A percentile compares a stretch with the other conserved stretches of the same genome.
Conservation (phyloP, 2,113 vertebrate genomes). For the Ancistrus triradiatus region DNA sequence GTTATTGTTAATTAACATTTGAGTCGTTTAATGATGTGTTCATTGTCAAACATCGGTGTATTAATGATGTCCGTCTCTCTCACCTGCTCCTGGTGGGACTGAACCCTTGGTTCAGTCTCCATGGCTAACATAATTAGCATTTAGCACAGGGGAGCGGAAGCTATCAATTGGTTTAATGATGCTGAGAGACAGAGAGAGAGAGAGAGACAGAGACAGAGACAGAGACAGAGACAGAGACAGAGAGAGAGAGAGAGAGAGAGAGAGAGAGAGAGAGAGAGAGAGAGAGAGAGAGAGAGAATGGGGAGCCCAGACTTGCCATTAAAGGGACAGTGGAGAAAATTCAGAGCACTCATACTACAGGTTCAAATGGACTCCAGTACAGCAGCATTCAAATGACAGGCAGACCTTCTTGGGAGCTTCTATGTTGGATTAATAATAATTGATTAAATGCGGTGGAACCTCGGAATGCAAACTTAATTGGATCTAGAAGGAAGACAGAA, state of each 20-base stretch:
- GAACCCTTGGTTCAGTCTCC: background rate
- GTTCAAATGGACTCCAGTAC: too few relatives aligned
- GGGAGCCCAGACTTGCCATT: background rate
- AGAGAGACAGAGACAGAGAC: constrained; percentile 1
- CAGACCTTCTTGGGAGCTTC: too few relatives aligned
- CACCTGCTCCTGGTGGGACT: background rate
- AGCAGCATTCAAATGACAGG: too few relatives aligned
- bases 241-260: constrained; percentile 3
- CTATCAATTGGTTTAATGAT: background rate
- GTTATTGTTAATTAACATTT: background rate
- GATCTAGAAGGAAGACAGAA: too few relatives aligned
- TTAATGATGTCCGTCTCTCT: background rate
- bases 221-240: background rate
- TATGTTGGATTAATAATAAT: too few relatives aligned
- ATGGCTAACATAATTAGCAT: background rate
- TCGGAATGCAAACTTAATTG: too few relatives aligned
- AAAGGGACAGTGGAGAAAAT: constrained; percentile 23
- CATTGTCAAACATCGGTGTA: background rate
- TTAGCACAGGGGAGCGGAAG: background rate
- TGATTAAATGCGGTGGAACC: too few relatives aligned
- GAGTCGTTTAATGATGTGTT: background rate
- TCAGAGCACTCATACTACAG: too few relatives aligned
- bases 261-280: constrained; percentile 32
- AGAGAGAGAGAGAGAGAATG: constrained; percentile 6
- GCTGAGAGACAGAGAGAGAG: constrained; percentile 9